Evolutionary conservation across 1,140 invertebrate genomes (phyloP), one percentile per base, ranked within the genome.

Genomic region (Daktulosphaira vitifoliae): DNA sequence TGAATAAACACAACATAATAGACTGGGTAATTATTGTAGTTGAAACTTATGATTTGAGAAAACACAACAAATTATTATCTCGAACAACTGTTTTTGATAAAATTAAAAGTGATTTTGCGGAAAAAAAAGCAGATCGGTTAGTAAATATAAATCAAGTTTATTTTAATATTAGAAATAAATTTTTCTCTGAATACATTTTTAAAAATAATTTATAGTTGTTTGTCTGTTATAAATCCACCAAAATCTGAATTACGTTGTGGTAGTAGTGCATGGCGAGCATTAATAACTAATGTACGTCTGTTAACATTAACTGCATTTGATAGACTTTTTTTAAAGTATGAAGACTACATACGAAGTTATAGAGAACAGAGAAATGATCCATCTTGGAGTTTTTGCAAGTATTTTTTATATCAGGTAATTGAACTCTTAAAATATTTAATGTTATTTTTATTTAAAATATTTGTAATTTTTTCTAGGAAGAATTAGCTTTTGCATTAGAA

Each of bases 21-120:
- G 93, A 97, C 76, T 97, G 92, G 93, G 83, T 97, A 81, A 90
- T 97, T 71, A 82, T 96, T 50, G 77, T 96, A 66, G 90, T 97
- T 33, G 91, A 94, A 77, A 90, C 88, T 53, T 88, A 91, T 76
- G 93, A 97, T 77, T 86, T 87, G 71, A 87, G 89, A 71, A 90
- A 90, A 75, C 85, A 85, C 42, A 96, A 95, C 75, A 96, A 97
- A 77, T 76, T 97, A 20, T 76, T 98, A 51, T 90, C 91, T 22
- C 82, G 93, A 70, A 92, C 90, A 52, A 94, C 92, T 29, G 92
- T 97, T 22, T 78, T 94, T 66, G 94, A 97, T 77, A 96, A 94
- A 81, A 90, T 97, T 54, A 87, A 90, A 67, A 86, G 83, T 73
- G 93, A 97, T 76, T 96, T 97, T 82, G 89, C 89, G 54, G 81